Conservation (phyloP, 2,797 vertebrate genomes). For the Danio aesculapii region DNA sequence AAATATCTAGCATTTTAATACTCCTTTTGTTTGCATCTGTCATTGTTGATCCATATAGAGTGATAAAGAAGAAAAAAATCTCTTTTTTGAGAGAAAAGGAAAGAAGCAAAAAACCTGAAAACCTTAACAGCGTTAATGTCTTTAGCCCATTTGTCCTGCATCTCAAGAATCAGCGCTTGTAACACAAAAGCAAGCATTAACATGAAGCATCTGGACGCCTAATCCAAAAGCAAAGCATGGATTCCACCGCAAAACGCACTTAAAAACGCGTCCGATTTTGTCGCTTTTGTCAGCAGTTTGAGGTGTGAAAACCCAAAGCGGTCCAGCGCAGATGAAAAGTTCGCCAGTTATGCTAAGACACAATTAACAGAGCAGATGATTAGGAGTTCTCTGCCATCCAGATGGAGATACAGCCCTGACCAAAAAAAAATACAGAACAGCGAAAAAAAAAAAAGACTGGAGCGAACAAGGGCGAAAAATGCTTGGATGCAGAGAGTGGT, state of each 20-base stretch:
- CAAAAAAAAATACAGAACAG: slow-evolving; percentile 66
- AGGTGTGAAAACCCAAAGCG: slow-evolving; percentile 70
- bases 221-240: not conserved
- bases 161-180: not conserved
- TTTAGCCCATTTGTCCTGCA: not conserved
- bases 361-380: slow-evolving; percentile 78
- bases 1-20: not conserved
- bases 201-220: slow-evolving; percentile 16
- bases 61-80: not conserved
- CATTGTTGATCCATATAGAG: not conserved
- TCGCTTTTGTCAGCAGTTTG: slow-evolving; percentile 58
- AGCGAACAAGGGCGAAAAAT: slow-evolving; percentile 74
- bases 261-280: slow-evolving; percentile 14
- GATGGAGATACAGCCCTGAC: slow-evolving; percentile 81
- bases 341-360: slow-evolving; percentile 82
- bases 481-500: slow-evolving; percentile 82
- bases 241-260: slow-evolving; percentile 21
- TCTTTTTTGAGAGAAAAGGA: not conserved
- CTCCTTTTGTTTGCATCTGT: not conserved
- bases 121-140: not conserved
- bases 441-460: slow-evolving; percentile 64
- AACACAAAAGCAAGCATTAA: slow-evolving; percentile 3
- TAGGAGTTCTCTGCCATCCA: slow-evolving; percentile 81
- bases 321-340: slow-evolving; percentile 77
- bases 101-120: not conserved